Conservation (phyloP, 2,113 vertebrate genomes). For the Halcyon senegalensis region DNA sequence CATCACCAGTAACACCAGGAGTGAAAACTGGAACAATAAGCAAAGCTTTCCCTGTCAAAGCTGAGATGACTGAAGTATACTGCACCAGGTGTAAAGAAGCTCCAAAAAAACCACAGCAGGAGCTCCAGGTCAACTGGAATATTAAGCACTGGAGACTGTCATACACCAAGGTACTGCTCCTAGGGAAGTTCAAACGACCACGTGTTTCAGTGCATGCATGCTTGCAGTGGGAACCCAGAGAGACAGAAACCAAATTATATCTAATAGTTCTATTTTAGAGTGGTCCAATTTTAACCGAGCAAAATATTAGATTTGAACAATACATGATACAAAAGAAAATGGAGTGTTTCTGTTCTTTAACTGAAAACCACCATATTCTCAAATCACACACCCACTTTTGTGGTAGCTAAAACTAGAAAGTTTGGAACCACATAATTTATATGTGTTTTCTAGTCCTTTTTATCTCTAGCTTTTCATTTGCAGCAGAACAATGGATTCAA, state of each 20-base stretch:
- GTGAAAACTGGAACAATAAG: background rate
- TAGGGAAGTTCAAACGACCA: accelerated
- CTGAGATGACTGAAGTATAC: background rate
- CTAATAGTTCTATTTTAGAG: background rate
- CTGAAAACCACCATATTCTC: background rate
- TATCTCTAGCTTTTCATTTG: background rate
- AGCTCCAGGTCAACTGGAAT: background rate
- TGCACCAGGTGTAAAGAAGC: background rate
- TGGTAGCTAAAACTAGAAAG: background rate
- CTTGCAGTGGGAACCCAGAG: background rate
- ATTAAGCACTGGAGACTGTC: background rate
- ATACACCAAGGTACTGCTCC: accelerated
- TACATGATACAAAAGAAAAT: background rate
- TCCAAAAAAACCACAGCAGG: background rate
- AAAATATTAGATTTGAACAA: background rate
- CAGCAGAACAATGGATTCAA: background rate
- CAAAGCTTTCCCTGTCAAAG: background rate
- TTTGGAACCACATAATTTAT: background rate
- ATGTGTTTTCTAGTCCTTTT: background rate
- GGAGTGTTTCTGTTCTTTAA: background rate
- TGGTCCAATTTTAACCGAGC: background rate
- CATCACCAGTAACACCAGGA: background rate
- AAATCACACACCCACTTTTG: background rate
- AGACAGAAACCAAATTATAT: background rate
- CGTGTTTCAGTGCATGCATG: accelerated